Evolutionary conservation across 2,888 invertebrate genomes (phyloP).

Genomic region (Emmelina monodactyla): DNA sequence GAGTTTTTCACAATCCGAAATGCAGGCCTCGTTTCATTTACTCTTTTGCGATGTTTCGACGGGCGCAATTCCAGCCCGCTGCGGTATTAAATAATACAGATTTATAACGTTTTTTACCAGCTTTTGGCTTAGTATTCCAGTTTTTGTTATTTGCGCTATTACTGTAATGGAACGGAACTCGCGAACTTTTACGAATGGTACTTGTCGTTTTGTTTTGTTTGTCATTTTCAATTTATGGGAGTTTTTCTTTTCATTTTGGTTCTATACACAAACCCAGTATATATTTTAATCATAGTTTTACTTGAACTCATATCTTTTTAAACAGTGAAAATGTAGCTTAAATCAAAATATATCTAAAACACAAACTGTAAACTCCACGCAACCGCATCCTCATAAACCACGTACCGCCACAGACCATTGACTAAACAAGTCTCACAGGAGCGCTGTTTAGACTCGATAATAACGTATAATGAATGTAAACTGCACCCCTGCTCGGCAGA

Average conservation of each 20-base stretch:
- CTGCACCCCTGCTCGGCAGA: constrained; percentile 30
- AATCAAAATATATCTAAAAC: constrained; percentile 5
- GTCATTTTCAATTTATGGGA: no score
- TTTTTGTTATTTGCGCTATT: not conserved
- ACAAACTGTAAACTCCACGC: constrained; percentile 8
- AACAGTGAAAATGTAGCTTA: constrained; percentile 4
- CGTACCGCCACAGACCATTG: constrained; percentile 33
- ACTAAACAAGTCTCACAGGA: constrained; percentile 40
- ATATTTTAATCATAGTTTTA: no score
- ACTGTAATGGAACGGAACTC: not conserved
- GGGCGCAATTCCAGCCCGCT: constrained; percentile 57
- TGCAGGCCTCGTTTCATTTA: constrained; percentile 64
- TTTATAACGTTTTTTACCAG: constrained; percentile 45
- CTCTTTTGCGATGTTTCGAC: constrained; percentile 59
- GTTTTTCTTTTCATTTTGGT: no score
- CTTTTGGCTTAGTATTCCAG: constrained; percentile 24
- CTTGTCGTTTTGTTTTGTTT: not conserved
- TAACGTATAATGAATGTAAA: constrained; percentile 55
- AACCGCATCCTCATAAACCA: constrained; percentile 21
- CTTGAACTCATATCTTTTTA: no score
- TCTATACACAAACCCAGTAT: no score
- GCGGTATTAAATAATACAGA: constrained; percentile 56
- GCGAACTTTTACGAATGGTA: not conserved
- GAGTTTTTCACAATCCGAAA: constrained; percentile 62
- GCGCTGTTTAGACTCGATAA: constrained; percentile 52